Base-by-base conservation (phyloP, 2,888 invertebrate species). In the Eristalis tenax region DNA sequence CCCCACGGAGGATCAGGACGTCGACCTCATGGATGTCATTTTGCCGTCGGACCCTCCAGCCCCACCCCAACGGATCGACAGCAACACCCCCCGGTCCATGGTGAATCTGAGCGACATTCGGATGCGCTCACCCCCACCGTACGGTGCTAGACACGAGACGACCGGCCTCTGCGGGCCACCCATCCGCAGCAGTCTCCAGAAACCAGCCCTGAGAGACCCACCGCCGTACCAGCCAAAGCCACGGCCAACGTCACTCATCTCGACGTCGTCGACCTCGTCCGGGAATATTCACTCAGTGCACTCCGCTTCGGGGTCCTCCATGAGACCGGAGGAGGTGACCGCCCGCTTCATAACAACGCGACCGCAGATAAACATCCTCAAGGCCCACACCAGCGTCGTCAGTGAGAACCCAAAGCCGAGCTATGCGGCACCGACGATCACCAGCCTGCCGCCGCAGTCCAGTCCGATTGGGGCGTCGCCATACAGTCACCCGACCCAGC, bases 331-430 rank as follows among this genome's bases (percentile, higher is more conserved):
- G 92, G 96, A 96, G 93, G 95, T 96, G 0, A 94, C 96, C 68
- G 97, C 96, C 0, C 94, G 97, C 88, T 96, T 97, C 89, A 96
- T 97, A 43, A 96, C 96, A 35, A 96, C 96, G 0, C 94, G 96
- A 86, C 96, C 97, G 0, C 96, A 96, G 92, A 96, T 96, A 76
- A 96, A 95, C 91, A 95, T 97, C 86, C 93, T 96, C 26, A 96
- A 96, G 90, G 96, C 97, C 11, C 96, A 96, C 91, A 95, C 96
- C 0, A 96, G 95, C 76, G 94, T 95, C 85, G 95, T 96, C 5
- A 94, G 94, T 88, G 94, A 94, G 6, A 94, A 94, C 75, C 94
- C 95, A 66, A 95, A 95, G 75, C 94, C 94, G 23, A 94, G 94
- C 89, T 95, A 94, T 90, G 94, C 94, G 2, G 93, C 94, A 15